Evolutionary conservation across 1,140 invertebrate species (phyloP), one percentile per base, ranked within the genome.

Genomic region (Aleiodes sp.): DNA sequence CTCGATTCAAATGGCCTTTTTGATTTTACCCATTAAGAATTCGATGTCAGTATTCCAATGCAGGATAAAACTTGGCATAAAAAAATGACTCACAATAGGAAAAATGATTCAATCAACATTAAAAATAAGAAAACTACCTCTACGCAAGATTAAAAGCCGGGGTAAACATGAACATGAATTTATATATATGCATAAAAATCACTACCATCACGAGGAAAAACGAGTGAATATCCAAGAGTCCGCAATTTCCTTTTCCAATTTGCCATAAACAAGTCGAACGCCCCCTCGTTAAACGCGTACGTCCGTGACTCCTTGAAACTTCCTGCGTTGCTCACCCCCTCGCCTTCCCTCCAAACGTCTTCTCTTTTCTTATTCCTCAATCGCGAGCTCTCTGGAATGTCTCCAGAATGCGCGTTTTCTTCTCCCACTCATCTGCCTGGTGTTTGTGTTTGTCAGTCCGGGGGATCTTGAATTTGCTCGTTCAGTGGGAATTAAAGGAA

Each of bases 161-260:
- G n/a, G n/a, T n/a, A n/a, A n/a, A n/a, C n/a, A n/a, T n/a, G n/a
- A n/a, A n/a, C n/a, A n/a, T n/a, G n/a, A n/a, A n/a, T n/a, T n/a
- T n/a, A n/a, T n/a, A n/a, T n/a, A 28, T 3, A 7, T 6, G 8
- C n/a, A 59, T 29, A 59, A 59, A 31, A 29, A 2, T 29, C 26
- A 29, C 56, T 9, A 59, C 56, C 28, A 14, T 56, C 19, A 56
- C 31, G 31, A 26, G 12, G 46, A 56, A 26, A 9, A 56, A 12
- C 56, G 12, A 59, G 28, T 31, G 14, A 29, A 31, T 59, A 59
- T 59, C 28, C 28, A 14, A 14, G 19, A 41, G 9, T 76, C 80
- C 78, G 79, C 82, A 84, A 86, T 86, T 84, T 84, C 81, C 81
- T 82, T 84, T 84, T 83, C 82, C 83, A 86, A 84, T 86, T 86